phyloP scores from a whole-genome alignment of 2,888 invertebrate genomes.

The Tetramorium bicarinatum region DNA sequence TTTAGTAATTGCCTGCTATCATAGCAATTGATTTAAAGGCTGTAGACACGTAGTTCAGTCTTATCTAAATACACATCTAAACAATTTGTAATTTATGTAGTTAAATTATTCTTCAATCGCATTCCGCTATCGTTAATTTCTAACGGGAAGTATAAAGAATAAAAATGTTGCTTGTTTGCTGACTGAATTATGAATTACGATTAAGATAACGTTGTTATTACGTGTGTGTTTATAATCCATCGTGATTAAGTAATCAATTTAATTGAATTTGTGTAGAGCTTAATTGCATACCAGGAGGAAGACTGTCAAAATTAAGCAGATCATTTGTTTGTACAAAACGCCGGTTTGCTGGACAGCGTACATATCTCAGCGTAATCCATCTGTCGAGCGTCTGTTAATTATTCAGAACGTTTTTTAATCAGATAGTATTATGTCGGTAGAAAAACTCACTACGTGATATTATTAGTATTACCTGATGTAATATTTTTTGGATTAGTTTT shows the following conservation, averaged over 20 bases:
- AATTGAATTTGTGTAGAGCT: not conserved
- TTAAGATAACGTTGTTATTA: conserved; percentile 31
- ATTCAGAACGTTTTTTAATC: conserved; percentile 33
- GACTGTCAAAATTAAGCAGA: conserved; percentile 23
- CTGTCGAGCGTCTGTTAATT: conserved; percentile 17
- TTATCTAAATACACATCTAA: not conserved
- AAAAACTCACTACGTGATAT: not conserved
- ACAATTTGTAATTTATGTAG: not conserved
- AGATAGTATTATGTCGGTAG: not conserved
- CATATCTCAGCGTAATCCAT: conserved; percentile 13
- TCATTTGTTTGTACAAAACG: conserved; percentile 28
- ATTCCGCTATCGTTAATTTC: not conserved
- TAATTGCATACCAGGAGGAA: conserved; percentile 19
- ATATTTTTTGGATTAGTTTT: too few species aligned
- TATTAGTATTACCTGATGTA: not conserved
- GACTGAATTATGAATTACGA: not conserved
- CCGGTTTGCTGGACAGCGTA: not conserved
- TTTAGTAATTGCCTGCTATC: not conserved
- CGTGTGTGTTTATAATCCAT: not conserved
- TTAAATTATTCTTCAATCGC: conserved; percentile 14
- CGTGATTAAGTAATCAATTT: conserved; percentile 37
- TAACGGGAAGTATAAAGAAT: not conserved
- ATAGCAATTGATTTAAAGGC: not conserved
- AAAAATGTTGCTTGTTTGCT: not conserved
- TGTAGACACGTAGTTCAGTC: not conserved